Evolutionary conservation across 2,113 vertebrate genomes (phyloP).

Genomic region (Antigone vipio): DNA sequence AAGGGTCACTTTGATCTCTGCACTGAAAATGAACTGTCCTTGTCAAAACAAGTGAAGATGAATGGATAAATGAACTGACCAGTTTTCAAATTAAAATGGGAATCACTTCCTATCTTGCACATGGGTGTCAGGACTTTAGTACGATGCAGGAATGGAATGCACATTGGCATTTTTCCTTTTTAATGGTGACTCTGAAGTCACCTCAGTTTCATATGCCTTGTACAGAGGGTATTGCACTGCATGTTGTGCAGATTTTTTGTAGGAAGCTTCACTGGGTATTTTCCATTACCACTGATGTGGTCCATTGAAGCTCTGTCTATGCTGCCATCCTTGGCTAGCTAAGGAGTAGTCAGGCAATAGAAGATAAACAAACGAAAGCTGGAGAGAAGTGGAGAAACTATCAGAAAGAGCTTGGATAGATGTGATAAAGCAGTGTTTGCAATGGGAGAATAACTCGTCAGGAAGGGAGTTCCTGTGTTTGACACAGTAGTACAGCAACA

Average conservation of each 20-base stretch:
- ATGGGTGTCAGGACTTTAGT: not conserved
- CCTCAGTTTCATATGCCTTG: not conserved
- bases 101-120: not conserved
- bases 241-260: not conserved
- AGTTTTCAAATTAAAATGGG: not conserved
- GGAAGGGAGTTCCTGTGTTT: not conserved
- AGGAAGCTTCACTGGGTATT: not conserved
- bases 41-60: not conserved
- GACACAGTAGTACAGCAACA: not conserved
- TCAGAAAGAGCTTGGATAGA: not conserved
- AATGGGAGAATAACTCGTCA: not conserved
- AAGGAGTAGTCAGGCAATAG: not conserved
- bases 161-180: not conserved
- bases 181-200: not conserved
- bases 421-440: not conserved
- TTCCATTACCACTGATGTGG: not conserved
- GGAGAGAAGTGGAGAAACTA: not conserved
- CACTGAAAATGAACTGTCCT: not conserved
- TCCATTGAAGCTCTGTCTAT: not conserved
- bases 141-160: not conserved
- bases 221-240: not conserved
- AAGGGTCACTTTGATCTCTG: not conserved
- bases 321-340: not conserved
- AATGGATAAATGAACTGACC: not conserved
- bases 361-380: not conserved